Conservation (phyloP, 2,113 vertebrate genomes). For the Nannospalax galili region DNA sequence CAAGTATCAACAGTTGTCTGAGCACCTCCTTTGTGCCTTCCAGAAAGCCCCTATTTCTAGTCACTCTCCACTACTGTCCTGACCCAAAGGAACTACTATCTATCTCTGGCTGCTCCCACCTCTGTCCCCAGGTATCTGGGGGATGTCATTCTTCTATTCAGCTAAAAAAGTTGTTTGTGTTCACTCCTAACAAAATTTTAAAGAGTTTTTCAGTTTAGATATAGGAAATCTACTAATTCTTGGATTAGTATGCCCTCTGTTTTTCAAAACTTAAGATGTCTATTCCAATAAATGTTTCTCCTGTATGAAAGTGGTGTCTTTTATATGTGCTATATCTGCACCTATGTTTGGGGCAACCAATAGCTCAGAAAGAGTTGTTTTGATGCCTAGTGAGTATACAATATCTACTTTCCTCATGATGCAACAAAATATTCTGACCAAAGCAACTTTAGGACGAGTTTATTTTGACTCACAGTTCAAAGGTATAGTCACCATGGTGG, state of each 20-base stretch:
- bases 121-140: background rate
- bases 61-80: too few species aligned
- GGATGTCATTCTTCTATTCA: background rate
- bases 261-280: background rate
- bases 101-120: background rate
- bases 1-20: background rate
- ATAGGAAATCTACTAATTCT: background rate
- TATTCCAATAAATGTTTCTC: background rate
- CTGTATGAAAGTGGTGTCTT: background rate
- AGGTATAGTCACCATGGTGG: too few species aligned
- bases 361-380: background rate
- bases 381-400: too few species aligned
- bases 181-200: too few species aligned
- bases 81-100: background rate
- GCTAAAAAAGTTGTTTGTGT: background rate
- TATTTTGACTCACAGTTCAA: too few species aligned
- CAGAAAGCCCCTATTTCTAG: background rate
- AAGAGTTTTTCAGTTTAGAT: background rate
- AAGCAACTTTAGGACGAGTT: too few species aligned
- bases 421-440: too few species aligned
- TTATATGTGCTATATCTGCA: background rate
- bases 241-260: background rate
- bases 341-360: background rate
- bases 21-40: too few species aligned
- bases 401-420: too few species aligned